Evolutionary conservation across 2,797 vertebrate genomes (phyloP).

Genomic region (Gymnopithys bicolor): DNA sequence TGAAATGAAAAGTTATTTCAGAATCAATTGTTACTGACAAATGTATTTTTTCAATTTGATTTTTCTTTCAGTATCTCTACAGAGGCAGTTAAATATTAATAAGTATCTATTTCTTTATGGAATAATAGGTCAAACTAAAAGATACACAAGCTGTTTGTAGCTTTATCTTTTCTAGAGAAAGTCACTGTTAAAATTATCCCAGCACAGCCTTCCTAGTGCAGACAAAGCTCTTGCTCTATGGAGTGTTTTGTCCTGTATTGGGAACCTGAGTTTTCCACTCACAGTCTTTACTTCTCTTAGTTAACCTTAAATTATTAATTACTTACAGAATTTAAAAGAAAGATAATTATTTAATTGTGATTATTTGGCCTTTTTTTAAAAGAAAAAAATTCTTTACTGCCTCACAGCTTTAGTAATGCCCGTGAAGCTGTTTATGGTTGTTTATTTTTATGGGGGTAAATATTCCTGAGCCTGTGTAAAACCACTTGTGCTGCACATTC

Average conservation of each 20-base stretch:
- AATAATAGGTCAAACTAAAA: neutral
- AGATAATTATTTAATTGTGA: neutral
- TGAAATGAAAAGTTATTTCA: neutral
- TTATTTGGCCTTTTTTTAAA: neutral
- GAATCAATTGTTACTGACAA: neutral
- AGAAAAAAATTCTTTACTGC: neutral
- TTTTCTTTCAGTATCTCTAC: fast-evolving
- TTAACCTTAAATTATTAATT: neutral
- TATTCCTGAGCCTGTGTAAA: neutral
- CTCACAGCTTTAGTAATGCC: neutral
- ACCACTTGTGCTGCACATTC: neutral
- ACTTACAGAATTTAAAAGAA: neutral
- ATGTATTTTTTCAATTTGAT: neutral
- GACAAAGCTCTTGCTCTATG: neutral
- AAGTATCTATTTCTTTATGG: neutral
- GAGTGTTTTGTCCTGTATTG: neutral
- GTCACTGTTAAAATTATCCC: neutral
- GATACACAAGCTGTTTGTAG: neutral
- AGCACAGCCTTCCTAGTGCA: neutral
- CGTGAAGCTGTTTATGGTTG: neutral
- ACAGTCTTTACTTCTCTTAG: neutral
- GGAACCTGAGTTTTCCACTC: neutral
- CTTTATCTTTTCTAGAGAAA: neutral
- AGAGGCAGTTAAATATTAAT: neutral
- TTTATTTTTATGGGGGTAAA: neutral